phyloP scores from a whole-genome alignment of 2,113 vertebrate genomes.

The Hippocampus zosterae region DNA sequence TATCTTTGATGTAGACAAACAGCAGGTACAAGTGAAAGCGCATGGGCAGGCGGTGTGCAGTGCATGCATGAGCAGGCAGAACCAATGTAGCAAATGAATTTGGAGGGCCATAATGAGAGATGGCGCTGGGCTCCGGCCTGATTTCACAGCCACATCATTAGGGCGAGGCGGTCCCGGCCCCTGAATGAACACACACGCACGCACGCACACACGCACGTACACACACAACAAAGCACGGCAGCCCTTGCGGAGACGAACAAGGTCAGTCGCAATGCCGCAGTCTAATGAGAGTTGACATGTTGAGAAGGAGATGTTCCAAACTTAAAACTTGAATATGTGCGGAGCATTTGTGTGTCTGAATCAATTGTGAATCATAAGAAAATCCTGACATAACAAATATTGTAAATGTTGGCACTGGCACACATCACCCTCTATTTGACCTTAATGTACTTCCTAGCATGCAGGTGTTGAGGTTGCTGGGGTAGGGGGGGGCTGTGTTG shows the following conservation, averaged over 20 bases:
- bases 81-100: conserved; percentile 76
- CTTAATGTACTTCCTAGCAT: conserved; percentile 56
- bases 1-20: conserved; percentile 37
- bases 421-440: conserved; percentile 46
- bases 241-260: conserved; percentile 65
- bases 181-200: conserved; percentile 31
- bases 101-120: conserved; percentile 75
- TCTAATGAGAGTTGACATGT: conserved; percentile 77
- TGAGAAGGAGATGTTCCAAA: conserved; percentile 67
- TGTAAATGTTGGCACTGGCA: conserved; percentile 22
- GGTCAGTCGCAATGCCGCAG: conserved; percentile 62
- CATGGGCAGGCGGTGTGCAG: conserved; percentile 41
- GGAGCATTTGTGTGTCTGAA: conserved; percentile 21
- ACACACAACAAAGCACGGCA: conserved; percentile 23
- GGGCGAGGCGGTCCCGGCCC: conserved; percentile 62
- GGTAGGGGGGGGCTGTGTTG: conserved; percentile 31
- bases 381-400: conserved; percentile 19
- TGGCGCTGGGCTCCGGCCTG: conserved; percentile 63
- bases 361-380: conserved; percentile 29
- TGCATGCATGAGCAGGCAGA: conserved; percentile 67
- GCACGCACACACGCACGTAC: conserved; percentile 11
- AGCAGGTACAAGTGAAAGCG: conserved; percentile 49
- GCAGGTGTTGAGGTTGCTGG: conserved; percentile 57
- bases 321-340: conserved; percentile 65
- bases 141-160: conserved; percentile 79